Percentiles rank a stretch among this genome's conserved stretches.
These are phyloP conservation scores for Chloropsis hardwickii DNA, from an alignment of 2,113 vertebrate genomes.

Conservation along the genomic window DNA sequence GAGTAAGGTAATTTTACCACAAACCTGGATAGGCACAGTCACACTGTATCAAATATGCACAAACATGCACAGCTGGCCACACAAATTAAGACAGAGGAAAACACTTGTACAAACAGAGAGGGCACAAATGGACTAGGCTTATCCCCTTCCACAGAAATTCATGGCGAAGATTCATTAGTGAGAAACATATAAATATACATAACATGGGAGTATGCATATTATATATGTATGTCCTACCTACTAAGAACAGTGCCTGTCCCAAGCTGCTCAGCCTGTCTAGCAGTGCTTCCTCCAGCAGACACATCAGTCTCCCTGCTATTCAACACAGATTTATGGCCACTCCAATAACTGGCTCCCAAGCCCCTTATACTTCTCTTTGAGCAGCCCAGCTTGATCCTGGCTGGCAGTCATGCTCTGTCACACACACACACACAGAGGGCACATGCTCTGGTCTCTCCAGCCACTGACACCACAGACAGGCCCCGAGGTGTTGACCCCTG, in stretches of 20 bases:
- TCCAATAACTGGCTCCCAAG: neutral
- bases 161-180: neutral
- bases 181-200: neutral
- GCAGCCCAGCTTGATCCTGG: neutral
- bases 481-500: neutral
- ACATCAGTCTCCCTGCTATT: neutral
- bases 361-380: neutral
- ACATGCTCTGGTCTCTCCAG: neutral
- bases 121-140: neutral
- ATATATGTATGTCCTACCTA: neutral
- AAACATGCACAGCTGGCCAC: neutral
- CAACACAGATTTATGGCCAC: neutral
- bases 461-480: neutral
- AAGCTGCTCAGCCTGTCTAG: neutral
- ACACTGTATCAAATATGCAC: neutral
- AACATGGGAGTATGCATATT: neutral
- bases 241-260: neutral
- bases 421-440: too few relatives aligned
- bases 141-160: rapidly evolving
- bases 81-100: neutral
- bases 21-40: neutral
- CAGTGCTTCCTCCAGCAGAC: neutral
- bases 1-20: too few relatives aligned
- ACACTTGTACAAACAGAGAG: neutral
- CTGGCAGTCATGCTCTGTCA: rapidly evolving